Percentiles rank a stretch among this genome's conserved stretches.
phyloP scores from a whole-genome alignment of 2,797 vertebrate genomes.

The Semaprochilodus insignis region DNA sequence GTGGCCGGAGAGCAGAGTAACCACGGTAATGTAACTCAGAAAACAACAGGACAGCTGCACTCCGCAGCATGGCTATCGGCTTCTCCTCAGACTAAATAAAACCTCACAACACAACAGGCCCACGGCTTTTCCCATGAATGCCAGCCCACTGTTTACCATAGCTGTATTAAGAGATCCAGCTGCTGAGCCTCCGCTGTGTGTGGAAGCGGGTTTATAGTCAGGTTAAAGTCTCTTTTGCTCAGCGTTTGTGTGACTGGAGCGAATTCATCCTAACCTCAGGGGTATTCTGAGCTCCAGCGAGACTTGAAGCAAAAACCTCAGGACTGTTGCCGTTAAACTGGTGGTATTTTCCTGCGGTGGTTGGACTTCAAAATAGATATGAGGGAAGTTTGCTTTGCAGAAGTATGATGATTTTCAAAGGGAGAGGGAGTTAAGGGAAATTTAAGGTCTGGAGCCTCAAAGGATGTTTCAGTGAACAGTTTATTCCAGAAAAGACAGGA shows the following conservation, averaged over 20 bases:
- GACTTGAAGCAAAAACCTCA: conserved; percentile 46
- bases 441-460: conserved; percentile 3
- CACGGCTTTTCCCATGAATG: conserved; percentile 57
- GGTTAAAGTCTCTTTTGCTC: conserved; percentile 21
- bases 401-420: conserved; percentile 24
- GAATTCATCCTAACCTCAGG: conserved; percentile 39
- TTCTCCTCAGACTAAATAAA: conserved; percentile 60
- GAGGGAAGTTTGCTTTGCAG: conserved; percentile 15
- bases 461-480: background rate
- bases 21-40: conserved; percentile 49
- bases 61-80: conserved; percentile 51
- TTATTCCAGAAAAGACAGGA: background rate
- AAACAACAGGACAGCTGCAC: conserved; percentile 60
- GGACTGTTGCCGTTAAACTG: conserved; percentile 41
- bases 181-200: conserved; percentile 43
- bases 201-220: conserved; percentile 47
- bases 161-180: conserved; percentile 58
- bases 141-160: conserved; percentile 60
- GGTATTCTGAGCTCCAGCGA: conserved; percentile 27
- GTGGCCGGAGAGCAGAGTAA: conserved; percentile 44
- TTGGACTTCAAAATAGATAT: conserved; percentile 50
- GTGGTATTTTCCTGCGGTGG: conserved; percentile 44
- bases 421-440: conserved; percentile 22
- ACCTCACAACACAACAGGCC: conserved; percentile 48
- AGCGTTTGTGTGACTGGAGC: conserved; percentile 34